Percentiles rank a stretch among this genome's conserved stretches.
phyloP scores from a whole-genome alignment of 92 coral and sea anemone genomes.

The Epizoanthus fatuus region DNA sequence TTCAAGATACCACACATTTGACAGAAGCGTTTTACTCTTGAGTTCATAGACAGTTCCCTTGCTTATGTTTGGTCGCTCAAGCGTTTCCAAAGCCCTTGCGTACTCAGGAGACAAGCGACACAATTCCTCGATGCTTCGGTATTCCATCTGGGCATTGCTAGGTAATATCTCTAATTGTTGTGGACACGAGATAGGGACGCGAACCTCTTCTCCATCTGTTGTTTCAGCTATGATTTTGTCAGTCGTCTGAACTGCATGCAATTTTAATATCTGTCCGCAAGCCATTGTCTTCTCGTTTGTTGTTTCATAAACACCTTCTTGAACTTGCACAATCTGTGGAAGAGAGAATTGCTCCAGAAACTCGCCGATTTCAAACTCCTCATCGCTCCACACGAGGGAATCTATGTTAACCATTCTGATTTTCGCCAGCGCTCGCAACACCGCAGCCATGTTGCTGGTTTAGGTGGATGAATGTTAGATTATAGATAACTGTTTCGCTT shows the following conservation, averaged over 20 bases:
- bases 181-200: conserved; percentile 26
- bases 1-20: conserved; percentile 26
- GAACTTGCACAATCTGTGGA: conserved; percentile 43
- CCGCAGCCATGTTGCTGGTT: conserved; percentile 18
- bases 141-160: background rate
- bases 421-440: conserved; percentile 12
- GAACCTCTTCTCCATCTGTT: background rate
- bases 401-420: conserved; percentile 31
- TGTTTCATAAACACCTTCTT: conserved; percentile 31
- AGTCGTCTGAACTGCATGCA: conserved; percentile 24
- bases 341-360: conserved; percentile 27
- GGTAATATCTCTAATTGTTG: conserved; percentile 22
- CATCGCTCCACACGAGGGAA: conserved; percentile 45
- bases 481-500: background rate
- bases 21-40: conserved; percentile 27
- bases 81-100: conserved; percentile 30
- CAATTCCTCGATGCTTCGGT: conserved; percentile 4
- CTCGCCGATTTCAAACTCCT: conserved; percentile 17
- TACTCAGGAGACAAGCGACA: conserved; percentile 13
- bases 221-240: conserved; percentile 32
- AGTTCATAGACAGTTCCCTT: conserved; percentile 22
- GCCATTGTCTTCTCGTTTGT: conserved; percentile 45
- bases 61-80: conserved; percentile 17
- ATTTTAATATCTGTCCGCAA: conserved; percentile 26
- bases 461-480: background rate